Conservation (phyloP, 1,140 invertebrate genomes). For the Drosophila pandora region DNA sequence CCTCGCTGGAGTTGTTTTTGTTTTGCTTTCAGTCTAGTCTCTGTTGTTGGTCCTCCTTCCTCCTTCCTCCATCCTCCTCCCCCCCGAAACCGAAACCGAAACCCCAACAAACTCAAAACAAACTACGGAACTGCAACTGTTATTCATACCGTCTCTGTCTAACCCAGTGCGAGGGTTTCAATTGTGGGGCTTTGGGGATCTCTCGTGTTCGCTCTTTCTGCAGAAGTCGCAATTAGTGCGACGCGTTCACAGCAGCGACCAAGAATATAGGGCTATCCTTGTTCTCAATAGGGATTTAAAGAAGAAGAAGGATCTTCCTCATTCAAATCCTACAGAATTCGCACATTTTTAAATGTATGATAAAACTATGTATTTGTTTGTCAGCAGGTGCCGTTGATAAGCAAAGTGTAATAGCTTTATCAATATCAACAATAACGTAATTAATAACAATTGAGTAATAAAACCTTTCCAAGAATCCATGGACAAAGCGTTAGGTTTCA, state of each 20-base stretch:
- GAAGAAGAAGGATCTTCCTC: too few relatives aligned
- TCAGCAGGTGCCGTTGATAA: constrained; percentile 3
- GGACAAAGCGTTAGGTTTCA: background rate
- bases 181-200: constrained; percentile 6
- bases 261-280: background rate
- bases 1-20: constrained; percentile 24
- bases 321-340: background rate
- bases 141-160: constrained; percentile 8
- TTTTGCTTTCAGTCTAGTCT: constrained; percentile 27
- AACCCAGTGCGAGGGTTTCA: background rate
- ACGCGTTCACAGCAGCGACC: constrained; percentile 17
- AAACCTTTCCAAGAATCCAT: constrained; percentile 8
- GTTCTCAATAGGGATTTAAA: background rate
- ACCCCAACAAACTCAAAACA: constrained; percentile 17
- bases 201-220: constrained; percentile 19
- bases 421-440: constrained; percentile 26
- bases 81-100: background rate
- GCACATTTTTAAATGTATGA: background rate
- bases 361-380: background rate
- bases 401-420: constrained; percentile 8
- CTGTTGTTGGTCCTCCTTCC: constrained; percentile 15
- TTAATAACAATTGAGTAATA: constrained; percentile 11
- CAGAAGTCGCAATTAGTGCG: constrained; percentile 61
- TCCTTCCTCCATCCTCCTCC: background rate
- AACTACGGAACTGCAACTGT: constrained; percentile 16